Base-by-base conservation (phyloP, 2,888 invertebrate species). In the Barypeithes pellucidus region DNA sequence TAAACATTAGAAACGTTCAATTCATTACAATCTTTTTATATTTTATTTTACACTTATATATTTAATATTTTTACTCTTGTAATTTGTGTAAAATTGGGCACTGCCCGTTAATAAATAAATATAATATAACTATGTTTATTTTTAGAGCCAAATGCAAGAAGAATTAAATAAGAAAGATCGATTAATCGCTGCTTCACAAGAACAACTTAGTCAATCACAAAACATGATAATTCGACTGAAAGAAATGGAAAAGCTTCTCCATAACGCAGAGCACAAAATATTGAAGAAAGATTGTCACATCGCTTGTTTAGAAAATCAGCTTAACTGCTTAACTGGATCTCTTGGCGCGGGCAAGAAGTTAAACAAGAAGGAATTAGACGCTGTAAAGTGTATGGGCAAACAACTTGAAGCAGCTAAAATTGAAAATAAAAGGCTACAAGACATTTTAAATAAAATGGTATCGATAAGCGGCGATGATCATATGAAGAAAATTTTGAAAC, bases 81-180 rank as follows among this genome's bases (percentile, higher is more conserved):
- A n/a, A n/a, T n/a, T n/a, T n/a, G n/a, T n/a, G n/a, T n/a, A n/a
- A n/a, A n/a, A n/a, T n/a, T n/a, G n/a, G n/a, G n/a, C n/a, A n/a
- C n/a, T n/a, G n/a, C n/a, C n/a, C n/a, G n/a, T n/a, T n/a, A n/a
- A n/a, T n/a, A n/a, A n/a, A n/a, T n/a, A n/a, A n/a, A n/a, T n/a
- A n/a, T n/a, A n/a, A n/a, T n/a, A n/a, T n/a, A n/a, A n/a, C n/a
- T n/a, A n/a, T n/a, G n/a, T 43, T n/a, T 43, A 43, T 16, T 76
- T 78, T 52, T 45, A 78, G 78, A 22, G 41, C 12, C 73, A 72
- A 16, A 73, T 85, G 79, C 78, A 84, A 66, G 77, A 77, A 9
- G 84, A 86, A 78, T 67, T 86, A 8, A 83, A 83, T 18, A 80
- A 79, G 63, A 86, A 86, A 71, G 81, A 83, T 50, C 43, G 67